Base-by-base conservation (phyloP, 1,140 invertebrate species). In the Probaryconus sp. region DNA sequence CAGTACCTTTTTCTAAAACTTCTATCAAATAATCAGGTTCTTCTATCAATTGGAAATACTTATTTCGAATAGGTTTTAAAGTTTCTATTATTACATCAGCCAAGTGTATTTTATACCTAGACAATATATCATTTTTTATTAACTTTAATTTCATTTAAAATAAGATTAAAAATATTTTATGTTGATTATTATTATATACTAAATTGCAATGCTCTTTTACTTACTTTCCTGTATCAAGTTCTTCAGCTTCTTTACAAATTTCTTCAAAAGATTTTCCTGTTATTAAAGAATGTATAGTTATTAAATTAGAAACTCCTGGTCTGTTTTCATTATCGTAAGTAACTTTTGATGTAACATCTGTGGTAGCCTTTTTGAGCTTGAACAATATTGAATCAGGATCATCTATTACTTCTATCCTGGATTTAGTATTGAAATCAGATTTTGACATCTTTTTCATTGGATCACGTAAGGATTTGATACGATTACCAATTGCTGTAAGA, bases 391-490 rank as follows among this genome's bases (percentile, higher is more conserved):
- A 81, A 24, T 97, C 95, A 0, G 95, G 92, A 0, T 90, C 80
- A 85, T 99, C 97, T 13, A 88, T 92, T 1, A 99, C 82, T 47
- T 94, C 90, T 38, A 99, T 95, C 48, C 93, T 88, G 63, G 93
- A 93, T 79, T 92, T 94, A 0, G 89, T 77, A 89, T 96, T 92
- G 0, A 87, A 69, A 74, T 97, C 94, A 0, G 98, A 99, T 88
- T 99, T 99, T 3, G 98, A 99, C 98, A 99, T 99, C 89, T 99
- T 99, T 79, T 95, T 94, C 0, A 80, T 79, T 0, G 97, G 95
- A 80, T 97, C 92, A 26, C 94, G 89, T 9, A 98, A 85, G 83
- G 95, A 97, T 79, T 92, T 91, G 11, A 98, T 88, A 30, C 94
- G 88, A 60, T 89, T 89, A 18, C 88, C 87, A 26, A 89, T 89